Conservation (phyloP, 2,888 invertebrate species). For the Drosophila falleni region DNA sequence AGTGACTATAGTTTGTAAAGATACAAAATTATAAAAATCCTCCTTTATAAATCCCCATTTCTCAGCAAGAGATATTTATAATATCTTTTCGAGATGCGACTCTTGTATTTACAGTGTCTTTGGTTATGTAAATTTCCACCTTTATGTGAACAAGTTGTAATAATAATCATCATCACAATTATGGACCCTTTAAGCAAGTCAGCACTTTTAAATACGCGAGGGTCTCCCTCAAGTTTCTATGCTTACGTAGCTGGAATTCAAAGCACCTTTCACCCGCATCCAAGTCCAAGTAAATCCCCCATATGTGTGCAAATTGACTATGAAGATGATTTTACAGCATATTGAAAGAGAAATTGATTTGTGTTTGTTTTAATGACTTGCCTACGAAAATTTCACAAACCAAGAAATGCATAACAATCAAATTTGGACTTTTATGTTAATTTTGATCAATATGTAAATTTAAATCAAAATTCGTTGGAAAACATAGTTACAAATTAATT, state of each 20-base stretch:
- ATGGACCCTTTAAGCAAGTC: slow-evolving; percentile 16
- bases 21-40: neutral
- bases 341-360: slow-evolving; percentile 66
- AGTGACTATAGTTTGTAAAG: neutral
- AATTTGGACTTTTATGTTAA: slow-evolving; percentile 27
- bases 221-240: slow-evolving; percentile 1
- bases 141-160: slow-evolving; percentile 8
- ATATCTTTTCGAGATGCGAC: neutral
- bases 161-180: slow-evolving; percentile 11
- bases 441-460: slow-evolving; percentile 30
- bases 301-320: slow-evolving; percentile 19
- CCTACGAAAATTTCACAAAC: slow-evolving; percentile 34
- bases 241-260: neutral
- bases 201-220: slow-evolving; percentile 12
- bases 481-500: slow-evolving; percentile 17
- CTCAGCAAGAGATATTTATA: neutral
- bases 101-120: neutral
- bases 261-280: slow-evolving; percentile 63
- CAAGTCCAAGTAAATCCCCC: neutral
- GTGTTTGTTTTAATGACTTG: slow-evolving; percentile 16
- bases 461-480: slow-evolving; percentile 24
- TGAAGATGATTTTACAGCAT: slow-evolving; percentile 22
- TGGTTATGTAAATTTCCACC: slow-evolving; percentile 9
- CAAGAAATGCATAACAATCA: slow-evolving; percentile 13
- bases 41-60: neutral